phyloP scores from a whole-genome alignment of 2,888 invertebrate species.

The Chymomyza amoena region DNA sequence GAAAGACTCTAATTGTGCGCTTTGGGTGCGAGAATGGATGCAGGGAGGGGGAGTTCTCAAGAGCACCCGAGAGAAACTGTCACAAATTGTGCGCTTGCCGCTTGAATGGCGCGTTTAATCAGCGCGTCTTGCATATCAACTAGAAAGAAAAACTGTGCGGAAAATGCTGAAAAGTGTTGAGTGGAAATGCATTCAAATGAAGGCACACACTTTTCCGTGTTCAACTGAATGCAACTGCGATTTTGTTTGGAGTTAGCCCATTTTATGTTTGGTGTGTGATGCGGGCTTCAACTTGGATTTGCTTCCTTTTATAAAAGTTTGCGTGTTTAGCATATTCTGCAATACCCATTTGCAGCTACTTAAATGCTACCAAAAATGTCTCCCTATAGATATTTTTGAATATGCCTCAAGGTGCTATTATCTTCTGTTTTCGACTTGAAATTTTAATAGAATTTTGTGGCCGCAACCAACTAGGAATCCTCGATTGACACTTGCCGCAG shows the following conservation, averaged over 20 bases:
- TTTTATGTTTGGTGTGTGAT: too few relatives aligned
- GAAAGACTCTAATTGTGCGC: background rate
- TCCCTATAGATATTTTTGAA: background rate
- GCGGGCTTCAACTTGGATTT: too few relatives aligned
- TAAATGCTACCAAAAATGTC: background rate
- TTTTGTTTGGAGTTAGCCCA: too few relatives aligned
- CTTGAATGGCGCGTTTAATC: slow-evolving; percentile 21
- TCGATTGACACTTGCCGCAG: background rate
- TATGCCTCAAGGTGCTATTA: background rate
- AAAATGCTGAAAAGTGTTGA: background rate
- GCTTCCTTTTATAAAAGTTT: background rate
- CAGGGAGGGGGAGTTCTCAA: background rate
- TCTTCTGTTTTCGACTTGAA: background rate
- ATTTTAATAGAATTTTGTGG: background rate
- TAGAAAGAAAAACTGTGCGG: background rate
- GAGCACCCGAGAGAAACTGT: background rate
- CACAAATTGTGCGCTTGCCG: background rate
- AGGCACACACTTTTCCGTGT: too few relatives aligned
- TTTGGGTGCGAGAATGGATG: background rate
- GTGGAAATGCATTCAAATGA: background rate
- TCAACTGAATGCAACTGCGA: background rate
- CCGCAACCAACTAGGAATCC: background rate
- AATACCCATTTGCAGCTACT: background rate
- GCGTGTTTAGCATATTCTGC: background rate
- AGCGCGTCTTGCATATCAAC: background rate